Percentiles rank a stretch among this genome's conserved stretches.
Conservation (phyloP, 2,888 invertebrate genomes). For the Clostera curtula region DNA sequence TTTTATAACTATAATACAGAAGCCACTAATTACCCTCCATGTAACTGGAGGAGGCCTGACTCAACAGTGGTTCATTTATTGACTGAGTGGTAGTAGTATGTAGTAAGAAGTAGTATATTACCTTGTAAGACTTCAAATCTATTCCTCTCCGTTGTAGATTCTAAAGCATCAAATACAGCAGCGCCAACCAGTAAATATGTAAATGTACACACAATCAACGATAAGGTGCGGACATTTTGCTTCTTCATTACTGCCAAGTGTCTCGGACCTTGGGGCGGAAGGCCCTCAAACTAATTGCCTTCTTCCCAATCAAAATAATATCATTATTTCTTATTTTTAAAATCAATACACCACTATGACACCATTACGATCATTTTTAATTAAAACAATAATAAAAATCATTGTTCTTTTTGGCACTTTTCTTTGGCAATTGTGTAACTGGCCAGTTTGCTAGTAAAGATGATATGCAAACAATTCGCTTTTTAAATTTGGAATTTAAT, state of each 20-base stretch:
- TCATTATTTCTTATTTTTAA: slow-evolving; percentile 32
- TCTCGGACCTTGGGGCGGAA: slow-evolving; percentile 51
- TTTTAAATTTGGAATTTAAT: slow-evolving; percentile 21
- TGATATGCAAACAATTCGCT: slow-evolving; percentile 39
- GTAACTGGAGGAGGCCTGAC: no score
- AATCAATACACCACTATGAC: slow-evolving; percentile 34
- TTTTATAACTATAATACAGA: no score
- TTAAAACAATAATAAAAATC: slow-evolving; percentile 28
- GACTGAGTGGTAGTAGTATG: no score
- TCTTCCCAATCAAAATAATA: slow-evolving; percentile 34
- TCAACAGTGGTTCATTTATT: no score
- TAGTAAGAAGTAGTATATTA: no score
- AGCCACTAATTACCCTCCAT: no score
- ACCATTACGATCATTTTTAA: slow-evolving; percentile 37
- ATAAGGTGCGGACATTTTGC: slow-evolving; percentile 99
- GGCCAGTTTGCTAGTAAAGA: slow-evolving; percentile 33
- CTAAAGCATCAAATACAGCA: slow-evolving; percentile 98
- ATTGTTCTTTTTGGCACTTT: slow-evolving; percentile 30
- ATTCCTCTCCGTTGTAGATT: slow-evolving; percentile 95
- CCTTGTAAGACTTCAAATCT: slow-evolving; percentile 93
- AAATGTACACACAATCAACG: slow-evolving; percentile 99
- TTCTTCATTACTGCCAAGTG: slow-evolving; percentile 92
- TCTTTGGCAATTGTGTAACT: slow-evolving; percentile 22
- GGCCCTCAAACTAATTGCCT: slow-evolving; percentile 40
- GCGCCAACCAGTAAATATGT: slow-evolving; percentile 99